Evolutionary conservation across 2,888 invertebrate species (phyloP).

Genomic region (Pammene fasciana): DNA sequence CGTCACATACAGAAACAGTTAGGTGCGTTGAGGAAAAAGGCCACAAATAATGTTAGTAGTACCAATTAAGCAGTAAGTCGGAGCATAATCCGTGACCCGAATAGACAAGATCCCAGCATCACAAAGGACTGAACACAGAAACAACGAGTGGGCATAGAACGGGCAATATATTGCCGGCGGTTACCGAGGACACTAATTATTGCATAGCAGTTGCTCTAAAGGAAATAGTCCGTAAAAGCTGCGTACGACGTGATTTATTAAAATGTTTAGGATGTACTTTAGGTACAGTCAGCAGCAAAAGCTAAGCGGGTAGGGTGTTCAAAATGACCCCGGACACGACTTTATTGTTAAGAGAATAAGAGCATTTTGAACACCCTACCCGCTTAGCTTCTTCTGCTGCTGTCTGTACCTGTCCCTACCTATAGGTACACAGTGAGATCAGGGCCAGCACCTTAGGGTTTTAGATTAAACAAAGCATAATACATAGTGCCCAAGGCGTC

Average conservation of each 20-base stretch:
- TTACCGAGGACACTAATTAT: constrained; percentile 4
- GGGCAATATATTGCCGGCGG: not conserved
- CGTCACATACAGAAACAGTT: not conserved
- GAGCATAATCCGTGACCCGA: constrained; percentile 29
- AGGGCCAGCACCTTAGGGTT: no score
- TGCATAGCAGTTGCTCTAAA: constrained; percentile 4
- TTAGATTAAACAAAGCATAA: no score
- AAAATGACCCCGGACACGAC: no score
- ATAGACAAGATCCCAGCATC: constrained; percentile 16
- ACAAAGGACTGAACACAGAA: constrained; percentile 4
- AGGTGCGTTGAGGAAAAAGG: constrained; percentile 9
- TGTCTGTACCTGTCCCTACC: no score
- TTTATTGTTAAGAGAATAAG: no score
- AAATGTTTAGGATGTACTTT: no score
- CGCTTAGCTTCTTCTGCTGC: no score
- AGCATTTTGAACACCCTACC: no score
- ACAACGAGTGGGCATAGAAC: constrained; percentile 13
- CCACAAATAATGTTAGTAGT: not conserved
- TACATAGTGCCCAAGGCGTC: no score
- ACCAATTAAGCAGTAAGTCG: constrained; percentile 19
- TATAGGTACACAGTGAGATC: no score
- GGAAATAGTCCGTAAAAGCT: not conserved
- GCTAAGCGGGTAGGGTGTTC: no score
- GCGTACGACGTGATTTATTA: not conserved
- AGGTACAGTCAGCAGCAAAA: no score